Conservation (phyloP, 1,140 invertebrate species). For the Listronotus bonariensis region DNA sequence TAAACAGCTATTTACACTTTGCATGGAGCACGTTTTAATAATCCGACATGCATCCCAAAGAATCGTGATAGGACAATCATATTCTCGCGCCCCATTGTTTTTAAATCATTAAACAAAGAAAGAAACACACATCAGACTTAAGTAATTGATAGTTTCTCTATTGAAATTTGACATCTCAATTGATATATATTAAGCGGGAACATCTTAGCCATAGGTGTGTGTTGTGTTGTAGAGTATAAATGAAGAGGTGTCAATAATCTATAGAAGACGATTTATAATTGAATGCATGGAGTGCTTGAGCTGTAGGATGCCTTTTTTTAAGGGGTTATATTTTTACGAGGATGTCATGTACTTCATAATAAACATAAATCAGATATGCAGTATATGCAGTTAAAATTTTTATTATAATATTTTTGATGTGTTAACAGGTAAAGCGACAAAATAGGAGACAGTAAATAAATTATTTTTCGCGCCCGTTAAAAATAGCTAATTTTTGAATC, state of each 20-base stretch:
- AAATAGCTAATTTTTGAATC: no score
- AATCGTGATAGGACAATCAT: constrained; percentile 13
- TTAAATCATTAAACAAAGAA: constrained; percentile 21
- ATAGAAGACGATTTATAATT: constrained; percentile 22
- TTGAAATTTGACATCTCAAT: constrained; percentile 29
- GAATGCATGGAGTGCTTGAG: constrained; percentile 7
- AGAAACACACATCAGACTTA: constrained; percentile 12
- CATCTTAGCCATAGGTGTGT: constrained; percentile 23
- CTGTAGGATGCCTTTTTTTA: constrained; percentile 9
- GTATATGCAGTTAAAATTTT: no score
- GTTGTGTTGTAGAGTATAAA: constrained; percentile 26
- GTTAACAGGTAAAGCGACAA: no score
- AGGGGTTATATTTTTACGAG: no score
- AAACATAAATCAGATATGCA: no score
- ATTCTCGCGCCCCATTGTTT: constrained; percentile 19
- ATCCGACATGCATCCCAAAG: not conserved
- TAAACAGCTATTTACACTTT: no score
- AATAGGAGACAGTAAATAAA: no score
- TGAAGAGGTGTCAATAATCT: constrained; percentile 31
- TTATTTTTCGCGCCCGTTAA: no score
- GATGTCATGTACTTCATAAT: no score
- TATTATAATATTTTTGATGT: no score
- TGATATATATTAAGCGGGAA: constrained; percentile 19
- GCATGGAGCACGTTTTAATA: no score
- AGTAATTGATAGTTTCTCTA: constrained; percentile 25